Percentiles rank a stretch among this genome's conserved stretches.
phyloP scores from a whole-genome alignment of 2,888 invertebrate genomes.

The Pegoplata infirma region DNA sequence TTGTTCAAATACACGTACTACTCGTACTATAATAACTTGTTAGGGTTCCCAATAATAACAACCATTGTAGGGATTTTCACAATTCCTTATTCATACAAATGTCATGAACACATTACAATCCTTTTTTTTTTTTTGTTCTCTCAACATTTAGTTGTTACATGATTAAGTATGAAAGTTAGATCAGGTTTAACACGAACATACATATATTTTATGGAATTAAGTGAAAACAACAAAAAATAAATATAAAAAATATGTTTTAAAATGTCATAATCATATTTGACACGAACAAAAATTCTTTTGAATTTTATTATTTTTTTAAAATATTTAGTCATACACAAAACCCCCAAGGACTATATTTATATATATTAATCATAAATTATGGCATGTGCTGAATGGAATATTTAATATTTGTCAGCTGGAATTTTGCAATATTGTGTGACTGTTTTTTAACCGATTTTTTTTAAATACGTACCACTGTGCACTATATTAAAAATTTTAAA shows the following conservation, averaged over 20 bases:
- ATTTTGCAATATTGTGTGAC: too few relatives aligned
- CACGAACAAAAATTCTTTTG: conserved; percentile 48
- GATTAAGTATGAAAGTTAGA: not conserved
- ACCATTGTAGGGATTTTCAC: conserved; percentile 30
- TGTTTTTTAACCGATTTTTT: too few relatives aligned
- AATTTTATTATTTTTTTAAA: conserved; percentile 1
- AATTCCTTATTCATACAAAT: not conserved
- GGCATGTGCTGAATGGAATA: not conserved
- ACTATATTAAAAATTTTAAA: too few relatives aligned
- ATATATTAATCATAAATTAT: not conserved
- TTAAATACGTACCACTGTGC: too few relatives aligned
- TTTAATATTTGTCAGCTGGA: too few relatives aligned
- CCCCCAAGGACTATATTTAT: not conserved
- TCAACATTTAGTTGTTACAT: not conserved
- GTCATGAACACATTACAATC: conserved; percentile 23
- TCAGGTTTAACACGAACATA: conserved; percentile 39
- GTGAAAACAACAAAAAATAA: not conserved
- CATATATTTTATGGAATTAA: conserved; percentile 12
- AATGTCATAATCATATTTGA: conserved; percentile 36
- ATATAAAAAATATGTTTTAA: too few relatives aligned
- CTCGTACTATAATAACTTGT: conserved; percentile 40
- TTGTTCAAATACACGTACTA: conserved; percentile 22
- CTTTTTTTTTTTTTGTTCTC: conserved; percentile 36
- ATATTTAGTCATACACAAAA: not conserved
- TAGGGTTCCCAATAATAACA: conserved; percentile 43